phyloP scores from a whole-genome alignment of 1,140 invertebrate genomes.

The Cecropterus lyciades region DNA sequence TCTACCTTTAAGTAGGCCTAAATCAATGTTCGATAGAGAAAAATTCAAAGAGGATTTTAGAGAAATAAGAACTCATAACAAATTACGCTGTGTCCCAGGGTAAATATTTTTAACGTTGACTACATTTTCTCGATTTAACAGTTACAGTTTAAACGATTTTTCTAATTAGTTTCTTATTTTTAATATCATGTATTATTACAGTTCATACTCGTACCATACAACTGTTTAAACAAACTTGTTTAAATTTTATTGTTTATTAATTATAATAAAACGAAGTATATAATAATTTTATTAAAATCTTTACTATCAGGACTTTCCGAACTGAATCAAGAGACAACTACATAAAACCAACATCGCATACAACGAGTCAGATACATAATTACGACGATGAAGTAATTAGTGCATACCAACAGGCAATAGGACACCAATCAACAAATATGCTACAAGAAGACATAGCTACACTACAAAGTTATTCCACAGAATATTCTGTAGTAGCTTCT shows the following conservation, averaged over 20 bases:
- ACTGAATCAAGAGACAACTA: slow-evolving; percentile 72
- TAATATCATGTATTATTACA: no score
- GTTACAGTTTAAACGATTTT: no score
- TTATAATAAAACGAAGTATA: no score
- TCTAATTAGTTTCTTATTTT: no score
- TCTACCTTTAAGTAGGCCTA: slow-evolving; percentile 55
- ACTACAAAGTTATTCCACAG: slow-evolving; percentile 51
- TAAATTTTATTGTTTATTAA: no score
- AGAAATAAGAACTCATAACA: slow-evolving; percentile 71
- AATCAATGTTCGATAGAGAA: slow-evolving; percentile 65
- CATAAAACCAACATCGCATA: slow-evolving; percentile 36
- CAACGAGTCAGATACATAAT: slow-evolving; percentile 51
- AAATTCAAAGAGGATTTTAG: slow-evolving; percentile 69
- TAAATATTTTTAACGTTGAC: slow-evolving; percentile 41
- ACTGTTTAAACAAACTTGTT: no score
- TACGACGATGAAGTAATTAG: slow-evolving; percentile 56
- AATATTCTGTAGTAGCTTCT: slow-evolving; percentile 54
- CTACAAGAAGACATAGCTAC: slow-evolving; percentile 45
- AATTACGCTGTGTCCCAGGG: slow-evolving; percentile 64
- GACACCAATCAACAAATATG: slow-evolving; percentile 50
- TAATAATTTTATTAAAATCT: no score
- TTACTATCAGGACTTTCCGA: slow-evolving; percentile 62
- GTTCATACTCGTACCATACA: no score
- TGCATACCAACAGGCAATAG: slow-evolving; percentile 48
- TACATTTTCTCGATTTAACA: no score